Evolutionary conservation across 2,888 invertebrate species (phyloP).

Genomic region (Phyto melanocephala): DNA sequence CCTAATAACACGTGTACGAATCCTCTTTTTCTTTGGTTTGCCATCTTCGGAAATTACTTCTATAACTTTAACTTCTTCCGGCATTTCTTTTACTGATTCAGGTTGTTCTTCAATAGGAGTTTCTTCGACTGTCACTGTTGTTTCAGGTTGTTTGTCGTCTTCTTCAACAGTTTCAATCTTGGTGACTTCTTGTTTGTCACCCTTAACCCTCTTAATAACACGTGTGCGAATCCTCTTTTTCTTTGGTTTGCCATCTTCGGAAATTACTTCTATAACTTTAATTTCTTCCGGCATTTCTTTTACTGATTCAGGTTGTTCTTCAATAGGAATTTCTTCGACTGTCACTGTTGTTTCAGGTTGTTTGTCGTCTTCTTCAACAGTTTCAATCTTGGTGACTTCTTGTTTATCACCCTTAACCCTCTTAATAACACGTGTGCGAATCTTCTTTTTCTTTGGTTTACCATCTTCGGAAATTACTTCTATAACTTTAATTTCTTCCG

Average conservation of each 20-base stretch:
- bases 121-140: slow-evolving; percentile 67
- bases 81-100: slow-evolving; percentile 25
- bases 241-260: slow-evolving; percentile 75
- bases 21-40: slow-evolving; percentile 70
- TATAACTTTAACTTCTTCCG: slow-evolving; percentile 65
- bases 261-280: slow-evolving; percentile 25
- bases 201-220: slow-evolving; percentile 75
- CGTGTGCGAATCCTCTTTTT: slow-evolving; percentile 72
- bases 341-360: slow-evolving; percentile 75
- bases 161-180: slow-evolving; percentile 74
- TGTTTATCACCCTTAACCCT: slow-evolving; percentile 69
- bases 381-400: slow-evolving; percentile 77
- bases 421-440: slow-evolving; percentile 54
- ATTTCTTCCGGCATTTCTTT: slow-evolving; percentile 67
- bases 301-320: slow-evolving; percentile 72
- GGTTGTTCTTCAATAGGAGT: slow-evolving; percentile 17
- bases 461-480: slow-evolving; percentile 54
- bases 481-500: slow-evolving; percentile 47
- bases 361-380: slow-evolving; percentile 77
- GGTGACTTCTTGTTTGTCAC: slow-evolving; percentile 74
- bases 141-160: slow-evolving; percentile 73
- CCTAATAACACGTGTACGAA: slow-evolving; percentile 71
- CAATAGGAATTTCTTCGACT: slow-evolving; percentile 63
- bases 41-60: slow-evolving; percentile 72
- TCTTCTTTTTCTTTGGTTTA: slow-evolving; percentile 49